phyloP scores from a whole-genome alignment of 2,888 invertebrate species.

The Phyllotreta cruciferae region DNA sequence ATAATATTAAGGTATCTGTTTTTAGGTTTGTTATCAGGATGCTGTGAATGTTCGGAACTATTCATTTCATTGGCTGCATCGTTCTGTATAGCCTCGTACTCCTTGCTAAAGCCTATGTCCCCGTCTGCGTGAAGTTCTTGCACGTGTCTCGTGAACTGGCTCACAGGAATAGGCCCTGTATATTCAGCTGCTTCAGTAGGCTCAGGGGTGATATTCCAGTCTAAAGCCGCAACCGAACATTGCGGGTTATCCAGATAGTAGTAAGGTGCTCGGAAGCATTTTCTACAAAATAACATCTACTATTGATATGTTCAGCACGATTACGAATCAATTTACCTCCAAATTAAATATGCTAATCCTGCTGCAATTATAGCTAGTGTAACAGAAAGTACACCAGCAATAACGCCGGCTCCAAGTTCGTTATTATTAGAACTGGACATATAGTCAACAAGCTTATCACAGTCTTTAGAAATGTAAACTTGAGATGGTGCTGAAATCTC shows the following conservation, averaged over 20 bases:
- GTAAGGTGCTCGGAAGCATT: slow-evolving; percentile 80
- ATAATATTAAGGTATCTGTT: slow-evolving; percentile 96
- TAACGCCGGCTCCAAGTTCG: slow-evolving; percentile 73
- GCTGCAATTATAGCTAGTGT: slow-evolving; percentile 73
- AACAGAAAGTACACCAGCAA: slow-evolving; percentile 75
- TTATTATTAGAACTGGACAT: slow-evolving; percentile 66
- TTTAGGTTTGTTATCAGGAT: slow-evolving; percentile 90
- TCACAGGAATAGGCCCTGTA: slow-evolving; percentile 76
- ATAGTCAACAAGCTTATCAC: slow-evolving; percentile 68
- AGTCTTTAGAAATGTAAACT: slow-evolving; percentile 71
- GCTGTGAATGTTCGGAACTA: slow-evolving; percentile 84
- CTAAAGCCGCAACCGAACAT: slow-evolving; percentile 65
- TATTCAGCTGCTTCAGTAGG: slow-evolving; percentile 46
- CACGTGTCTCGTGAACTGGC: slow-evolving; percentile 84
- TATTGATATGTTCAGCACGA: neutral
- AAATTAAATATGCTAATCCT: slow-evolving; percentile 73
- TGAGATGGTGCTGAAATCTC: slow-evolving; percentile 69
- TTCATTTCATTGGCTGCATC: slow-evolving; percentile 78
- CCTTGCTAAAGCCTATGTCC: slow-evolving; percentile 93
- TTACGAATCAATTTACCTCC: slow-evolving; percentile 66
- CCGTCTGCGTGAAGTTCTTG: slow-evolving; percentile 89
- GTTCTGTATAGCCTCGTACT: slow-evolving; percentile 89
- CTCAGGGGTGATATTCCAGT: slow-evolving; percentile 63
- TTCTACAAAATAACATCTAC: slow-evolving; percentile 62
- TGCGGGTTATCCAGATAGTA: slow-evolving; percentile 81